phyloP scores from a whole-genome alignment of 2,797 vertebrate species.

The Amblyraja radiata region DNA sequence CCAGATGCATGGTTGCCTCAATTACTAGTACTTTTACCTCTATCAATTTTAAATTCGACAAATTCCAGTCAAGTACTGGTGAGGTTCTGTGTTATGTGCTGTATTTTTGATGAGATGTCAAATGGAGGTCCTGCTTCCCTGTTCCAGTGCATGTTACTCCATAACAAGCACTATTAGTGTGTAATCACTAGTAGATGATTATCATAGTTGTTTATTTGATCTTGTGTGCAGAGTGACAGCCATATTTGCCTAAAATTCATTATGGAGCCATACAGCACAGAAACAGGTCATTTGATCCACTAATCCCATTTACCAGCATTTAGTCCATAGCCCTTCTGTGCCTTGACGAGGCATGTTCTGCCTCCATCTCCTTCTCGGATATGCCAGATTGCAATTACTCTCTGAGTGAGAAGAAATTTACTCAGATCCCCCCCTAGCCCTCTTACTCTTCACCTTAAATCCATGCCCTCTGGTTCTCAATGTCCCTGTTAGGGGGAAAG shows the following conservation, averaged over 20 bases:
- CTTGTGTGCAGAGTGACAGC: neutral
- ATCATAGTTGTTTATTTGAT: neutral
- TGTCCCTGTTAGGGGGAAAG: too few relatives aligned
- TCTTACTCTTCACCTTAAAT: too few relatives aligned
- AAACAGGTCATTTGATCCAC: too few relatives aligned
- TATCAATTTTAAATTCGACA: neutral
- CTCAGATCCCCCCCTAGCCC: too few relatives aligned
- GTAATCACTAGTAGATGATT: neutral
- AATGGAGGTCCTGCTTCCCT: neutral
- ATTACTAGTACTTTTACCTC: neutral
- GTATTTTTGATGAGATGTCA: neutral
- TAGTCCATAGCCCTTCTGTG: too few relatives aligned
- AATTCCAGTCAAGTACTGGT: neutral
- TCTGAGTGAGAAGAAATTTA: too few relatives aligned
- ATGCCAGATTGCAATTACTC: too few relatives aligned
- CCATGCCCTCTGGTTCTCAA: too few relatives aligned
- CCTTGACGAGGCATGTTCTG: too few relatives aligned
- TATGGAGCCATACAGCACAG: too few relatives aligned
- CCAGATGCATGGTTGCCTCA: neutral
- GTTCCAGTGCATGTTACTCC: neutral
- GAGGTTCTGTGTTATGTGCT: neutral
- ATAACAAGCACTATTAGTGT: neutral
- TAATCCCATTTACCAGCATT: too few relatives aligned
- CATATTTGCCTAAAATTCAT: neutral
- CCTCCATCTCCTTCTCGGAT: too few relatives aligned